Evolutionary conservation across 1,140 invertebrate species (phyloP), one percentile per base, ranked within the genome.

Genomic region (Drosophila lowei): DNA sequence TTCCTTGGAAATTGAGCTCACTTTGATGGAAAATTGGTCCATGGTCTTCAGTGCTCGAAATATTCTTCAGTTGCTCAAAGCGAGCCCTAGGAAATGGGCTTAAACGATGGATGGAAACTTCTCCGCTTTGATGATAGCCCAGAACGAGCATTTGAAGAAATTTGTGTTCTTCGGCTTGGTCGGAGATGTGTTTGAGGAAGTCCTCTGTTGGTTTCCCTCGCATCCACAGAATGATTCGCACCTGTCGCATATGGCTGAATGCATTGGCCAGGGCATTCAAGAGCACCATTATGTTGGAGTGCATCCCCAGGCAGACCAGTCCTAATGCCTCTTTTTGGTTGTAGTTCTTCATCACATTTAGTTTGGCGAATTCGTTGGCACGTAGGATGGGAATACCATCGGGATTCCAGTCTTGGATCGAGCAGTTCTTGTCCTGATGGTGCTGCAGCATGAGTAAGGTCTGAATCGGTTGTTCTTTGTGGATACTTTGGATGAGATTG

Each of bases 231-330:
- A 73, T 13, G 16, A 63, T 56, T 3, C 60, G 53, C 1, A 30
- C 1, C 0, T 56, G 42, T 4, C 60, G 28, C 47, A 62, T 66
- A 4, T 28, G 18, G 18, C 81, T 3, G 6, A 59, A 23, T n/a
- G 48, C 9, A 0, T 6, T 4, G 1, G 63, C 44, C 41, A 77
- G 5, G 2, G 25, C 18, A 0, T 34, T 13, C 1, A 77, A 11
- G 5, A 63, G 8, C 0, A 13, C 9, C 3, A 8, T 18, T 0
- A 41, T 6, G 1, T 74, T 64, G 0, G 25, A 7, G 1, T 25
- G 1, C 0, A 63, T 43, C 1, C 7, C 23, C 7, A 83, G 49
- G 58, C 79, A 77, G 6, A 83, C 38, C 0, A 83, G 0, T 2
- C 42, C 30, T 6, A 83, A 18, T 8, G 8, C 9, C 11, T 23